A percentile compares a stretch with the other conserved stretches of the same genome.
Conservation (phyloP, 2,888 invertebrate genomes). For the Eudemis profundana region DNA sequence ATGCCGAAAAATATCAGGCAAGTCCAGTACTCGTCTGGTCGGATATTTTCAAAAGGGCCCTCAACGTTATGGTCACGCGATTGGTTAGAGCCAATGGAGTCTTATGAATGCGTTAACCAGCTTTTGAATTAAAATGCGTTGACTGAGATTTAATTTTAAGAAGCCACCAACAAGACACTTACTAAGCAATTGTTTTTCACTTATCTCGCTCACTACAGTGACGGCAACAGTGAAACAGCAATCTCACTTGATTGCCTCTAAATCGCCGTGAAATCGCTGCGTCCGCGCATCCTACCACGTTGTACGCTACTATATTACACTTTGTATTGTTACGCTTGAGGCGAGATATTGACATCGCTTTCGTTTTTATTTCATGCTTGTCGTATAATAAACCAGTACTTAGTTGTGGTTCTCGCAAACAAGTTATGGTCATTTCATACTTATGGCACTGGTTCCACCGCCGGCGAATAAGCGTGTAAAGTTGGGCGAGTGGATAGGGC, state of each 20-base stretch:
- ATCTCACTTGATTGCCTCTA: slow-evolving; percentile 45
- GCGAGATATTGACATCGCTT: slow-evolving; percentile 31
- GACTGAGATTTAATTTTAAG: background rate
- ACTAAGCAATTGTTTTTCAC: slow-evolving; percentile 25
- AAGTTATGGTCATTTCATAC: background rate
- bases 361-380: slow-evolving; percentile 36
- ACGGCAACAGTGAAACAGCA: slow-evolving; percentile 51
- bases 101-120: too few relatives aligned
- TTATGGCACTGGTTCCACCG: too few relatives aligned
- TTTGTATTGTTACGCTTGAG: slow-evolving; percentile 27
- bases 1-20: too few relatives aligned
- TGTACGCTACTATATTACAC: slow-evolving; percentile 25
- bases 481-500: too few relatives aligned
- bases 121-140: background rate
- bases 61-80: too few relatives aligned
- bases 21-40: too few relatives aligned
- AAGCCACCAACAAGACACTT: background rate
- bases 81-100: too few relatives aligned
- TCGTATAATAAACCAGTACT: slow-evolving; percentile 4
- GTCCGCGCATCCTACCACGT: slow-evolving; percentile 12
- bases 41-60: too few relatives aligned
- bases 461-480: too few relatives aligned
- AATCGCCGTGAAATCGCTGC: slow-evolving; percentile 64
- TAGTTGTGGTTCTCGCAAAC: background rate
- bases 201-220: slow-evolving; percentile 31